Evolutionary conservation across 2,113 vertebrate genomes (phyloP), one percentile per base, ranked within the genome.

Genomic region (Hypocryptadius cinnamomeus): DNA sequence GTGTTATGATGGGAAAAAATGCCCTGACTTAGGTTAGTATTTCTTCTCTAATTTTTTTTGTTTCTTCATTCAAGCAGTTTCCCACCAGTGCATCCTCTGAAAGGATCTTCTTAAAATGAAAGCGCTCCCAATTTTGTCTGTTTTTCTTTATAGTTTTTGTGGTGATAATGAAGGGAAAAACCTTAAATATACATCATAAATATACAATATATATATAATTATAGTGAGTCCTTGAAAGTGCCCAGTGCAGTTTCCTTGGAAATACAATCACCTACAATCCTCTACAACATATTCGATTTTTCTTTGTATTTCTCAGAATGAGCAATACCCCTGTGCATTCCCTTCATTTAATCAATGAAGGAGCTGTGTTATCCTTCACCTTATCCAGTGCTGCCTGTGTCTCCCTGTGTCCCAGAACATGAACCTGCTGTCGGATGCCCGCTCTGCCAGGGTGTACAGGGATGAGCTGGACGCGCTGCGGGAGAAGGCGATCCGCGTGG

Each of bases 391-490:
- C 40, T 69, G 3, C 22, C 64, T 50, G 65, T 73, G 9, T 56
- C 37, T 66, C 64, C 61, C 11, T 92, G 2, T 96, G 95, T 95
- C 72, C 81, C 97, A 99, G 99, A 99, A 99, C 90, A 98, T 98
- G 97, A 98, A 97, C 97, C 97, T 99, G 97, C 95, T 99, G 86
- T 98, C 98, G 3, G 99, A 99, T 25, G 99, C 99, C 12, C 98
- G 99, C 56, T 99, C 98, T 12, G 99, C 99, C 61, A 95, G 99
- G 91, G 98, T 99, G 44, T 99, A 99, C 78, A 96, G 99, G 24
- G 99, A 99, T n/a, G 99, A 99, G 97, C 98, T 99, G 93, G 99
- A 99, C 39, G 98, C 98, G 3, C 98, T 99, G 40, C 95, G 99
- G 90, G 99, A 99, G 96, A 99, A 99, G 92, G 99, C 99, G 5